These are phyloP conservation scores for Patella pellucida DNA, from an alignment of 2,888 invertebrate genomes.

Conservation along the genomic window DNA sequence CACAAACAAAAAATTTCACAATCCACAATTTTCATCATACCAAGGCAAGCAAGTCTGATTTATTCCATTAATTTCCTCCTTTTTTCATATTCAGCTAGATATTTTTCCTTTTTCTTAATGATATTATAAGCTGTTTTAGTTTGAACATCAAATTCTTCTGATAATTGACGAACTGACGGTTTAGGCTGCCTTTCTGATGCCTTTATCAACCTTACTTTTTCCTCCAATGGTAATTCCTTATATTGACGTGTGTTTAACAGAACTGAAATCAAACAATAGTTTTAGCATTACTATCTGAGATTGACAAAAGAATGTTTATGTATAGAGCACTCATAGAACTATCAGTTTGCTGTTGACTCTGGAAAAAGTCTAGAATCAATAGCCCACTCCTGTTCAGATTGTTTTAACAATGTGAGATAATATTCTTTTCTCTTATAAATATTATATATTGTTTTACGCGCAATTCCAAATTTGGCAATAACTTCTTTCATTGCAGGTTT, in stretches of 20 bases:
- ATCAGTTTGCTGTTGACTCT: too few species aligned
- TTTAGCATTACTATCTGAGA: not conserved
- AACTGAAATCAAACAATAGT: not conserved
- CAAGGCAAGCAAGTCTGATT: too few species aligned
- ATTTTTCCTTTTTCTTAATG: not conserved
- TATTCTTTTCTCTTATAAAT: not conserved
- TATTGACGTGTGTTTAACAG: conserved; percentile 8
- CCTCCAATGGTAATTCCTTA: conserved; percentile 4
- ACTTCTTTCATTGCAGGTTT: not conserved
- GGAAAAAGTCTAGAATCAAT: too few species aligned
- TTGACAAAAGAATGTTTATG: not conserved
- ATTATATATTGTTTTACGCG: conserved; percentile 8
- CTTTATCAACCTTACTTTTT: not conserved
- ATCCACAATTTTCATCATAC: too few species aligned
- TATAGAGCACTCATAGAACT: too few species aligned
- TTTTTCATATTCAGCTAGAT: not conserved
- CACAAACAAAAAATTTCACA: too few species aligned
- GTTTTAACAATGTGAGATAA: too few species aligned
- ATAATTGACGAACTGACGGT: not conserved
- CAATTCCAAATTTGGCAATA: not conserved
- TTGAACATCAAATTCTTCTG: conserved; percentile 5
- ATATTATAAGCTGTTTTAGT: conserved; percentile 6
- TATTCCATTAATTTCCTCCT: not conserved
- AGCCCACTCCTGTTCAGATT: too few species aligned
- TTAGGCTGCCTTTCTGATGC: conserved; percentile 1